Evolutionary conservation across 92 coral and sea anemone species (phyloP).

Genomic region (Meandrina meandrites): DNA sequence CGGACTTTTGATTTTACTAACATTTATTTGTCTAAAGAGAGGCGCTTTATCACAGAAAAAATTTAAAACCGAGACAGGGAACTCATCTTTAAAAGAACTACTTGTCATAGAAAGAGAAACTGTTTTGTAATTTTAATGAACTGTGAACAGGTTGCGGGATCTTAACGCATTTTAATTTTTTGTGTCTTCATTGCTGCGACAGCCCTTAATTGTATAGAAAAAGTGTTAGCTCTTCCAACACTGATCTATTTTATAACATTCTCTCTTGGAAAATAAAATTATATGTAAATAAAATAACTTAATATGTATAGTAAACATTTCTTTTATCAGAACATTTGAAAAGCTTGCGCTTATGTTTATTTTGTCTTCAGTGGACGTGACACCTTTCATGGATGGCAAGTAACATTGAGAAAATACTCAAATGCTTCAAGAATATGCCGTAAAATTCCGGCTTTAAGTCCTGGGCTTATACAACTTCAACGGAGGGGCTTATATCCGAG

Average conservation of each 20-base stretch:
- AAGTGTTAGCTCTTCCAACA: too few species aligned
- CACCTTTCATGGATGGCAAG: too few species aligned
- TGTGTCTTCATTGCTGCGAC: background rate
- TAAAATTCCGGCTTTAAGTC: too few species aligned
- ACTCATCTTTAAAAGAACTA: background rate
- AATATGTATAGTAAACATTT: background rate
- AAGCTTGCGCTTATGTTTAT: too few species aligned
- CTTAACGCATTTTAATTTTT: background rate
- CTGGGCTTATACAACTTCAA: too few species aligned
- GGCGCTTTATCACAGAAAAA: background rate
- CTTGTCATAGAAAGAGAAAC: conserved; percentile 35
- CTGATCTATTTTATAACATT: background rate
- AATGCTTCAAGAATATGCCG: too few species aligned
- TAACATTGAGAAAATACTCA: too few species aligned
- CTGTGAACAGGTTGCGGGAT: background rate
- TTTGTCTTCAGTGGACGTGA: background rate
- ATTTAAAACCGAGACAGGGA: background rate
- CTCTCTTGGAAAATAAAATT: too few species aligned
- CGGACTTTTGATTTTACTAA: background rate
- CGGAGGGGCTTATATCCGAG: too few species aligned
- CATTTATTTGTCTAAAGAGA: background rate
- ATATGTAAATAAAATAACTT: background rate
- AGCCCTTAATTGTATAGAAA: too few species aligned
- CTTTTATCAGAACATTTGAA: background rate
- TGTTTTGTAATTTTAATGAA: conserved; percentile 7